A percentile compares a stretch with the other conserved stretches of the same genome.
These are phyloP conservation scores for Zosterops lateralis DNA, from an alignment of 2,113 vertebrate species.

Conservation along the genomic window DNA sequence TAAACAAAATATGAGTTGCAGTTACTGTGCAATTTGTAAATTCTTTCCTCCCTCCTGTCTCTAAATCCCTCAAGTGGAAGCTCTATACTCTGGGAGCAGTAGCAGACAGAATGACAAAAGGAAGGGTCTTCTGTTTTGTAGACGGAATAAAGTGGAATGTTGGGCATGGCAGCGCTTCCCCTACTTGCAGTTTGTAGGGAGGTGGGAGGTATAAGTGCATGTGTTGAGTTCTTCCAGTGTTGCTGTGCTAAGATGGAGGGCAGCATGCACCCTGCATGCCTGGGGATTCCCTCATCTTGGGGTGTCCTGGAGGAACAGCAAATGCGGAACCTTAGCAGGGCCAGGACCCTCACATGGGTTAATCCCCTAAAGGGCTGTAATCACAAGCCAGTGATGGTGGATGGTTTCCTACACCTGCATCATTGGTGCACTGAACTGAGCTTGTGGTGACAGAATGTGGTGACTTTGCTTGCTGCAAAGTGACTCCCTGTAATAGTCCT, in stretches of 20 bases:
- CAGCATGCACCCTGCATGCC: neutral
- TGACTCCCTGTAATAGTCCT: neutral
- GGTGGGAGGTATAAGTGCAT: neutral
- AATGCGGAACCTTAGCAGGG: neutral
- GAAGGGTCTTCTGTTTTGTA: neutral
- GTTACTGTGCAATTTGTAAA: neutral
- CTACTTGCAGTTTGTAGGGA: accelerated
- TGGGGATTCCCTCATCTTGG: neutral
- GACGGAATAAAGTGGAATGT: neutral
- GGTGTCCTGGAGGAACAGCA: neutral
- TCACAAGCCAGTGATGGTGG: neutral
- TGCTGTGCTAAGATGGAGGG: neutral
- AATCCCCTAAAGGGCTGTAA: neutral
- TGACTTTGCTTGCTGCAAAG: neutral
- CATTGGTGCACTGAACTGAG: neutral
- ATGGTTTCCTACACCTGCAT: neutral
- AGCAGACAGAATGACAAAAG: neutral
- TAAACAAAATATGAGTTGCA: neutral
- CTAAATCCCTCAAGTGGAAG: neutral
- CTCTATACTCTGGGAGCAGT: neutral
- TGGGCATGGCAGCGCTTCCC: neutral
- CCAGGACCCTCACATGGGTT: accelerated
- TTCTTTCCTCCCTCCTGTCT: neutral
- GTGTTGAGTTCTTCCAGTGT: neutral
- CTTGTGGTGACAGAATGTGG: neutral